Percentiles rank a stretch among this genome's conserved stretches.
These are phyloP conservation scores for Amphimallon solstitiale DNA, from an alignment of 2,888 invertebrate genomes.

Conservation along the genomic window DNA sequence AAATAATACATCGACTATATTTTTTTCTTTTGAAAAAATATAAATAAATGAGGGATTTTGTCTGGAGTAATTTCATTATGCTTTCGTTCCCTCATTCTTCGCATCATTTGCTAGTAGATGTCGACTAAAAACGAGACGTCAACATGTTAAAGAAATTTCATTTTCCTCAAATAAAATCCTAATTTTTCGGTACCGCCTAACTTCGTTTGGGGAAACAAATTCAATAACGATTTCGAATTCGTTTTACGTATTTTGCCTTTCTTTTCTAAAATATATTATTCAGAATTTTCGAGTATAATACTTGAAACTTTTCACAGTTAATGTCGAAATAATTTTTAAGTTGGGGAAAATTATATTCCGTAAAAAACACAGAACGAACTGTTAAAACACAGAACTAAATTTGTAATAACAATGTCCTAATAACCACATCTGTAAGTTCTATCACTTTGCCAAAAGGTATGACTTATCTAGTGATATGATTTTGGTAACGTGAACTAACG, in stretches of 20 bases:
- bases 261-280: slow-evolving; percentile 12
- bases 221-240: slow-evolving; percentile 23
- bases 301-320: slow-evolving; percentile 20
- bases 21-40: not conserved
- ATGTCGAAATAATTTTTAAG: slow-evolving; percentile 14
- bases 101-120: slow-evolving; percentile 9
- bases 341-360: not conserved
- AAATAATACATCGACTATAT: not conserved
- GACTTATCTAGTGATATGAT: too few species aligned
- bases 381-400: too few species aligned
- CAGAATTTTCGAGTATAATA: slow-evolving; percentile 13
- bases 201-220: slow-evolving; percentile 22
- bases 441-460: too few species aligned
- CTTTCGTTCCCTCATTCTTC: not conserved
- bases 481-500: too few species aligned
- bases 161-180: slow-evolving; percentile 26
- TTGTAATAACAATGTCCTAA: too few species aligned
- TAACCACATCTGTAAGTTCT: too few species aligned
- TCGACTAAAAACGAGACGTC: slow-evolving; percentile 5
- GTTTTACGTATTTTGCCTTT: slow-evolving; percentile 4
- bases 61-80: slow-evolving; percentile 12
- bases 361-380: too few species aligned
- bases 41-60: not conserved
- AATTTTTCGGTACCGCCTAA: slow-evolving; percentile 23
- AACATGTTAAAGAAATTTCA: slow-evolving; percentile 23